These are phyloP conservation scores for Drosophila rubida DNA, from an alignment of 2,888 invertebrate species.

Conservation along the genomic window DNA sequence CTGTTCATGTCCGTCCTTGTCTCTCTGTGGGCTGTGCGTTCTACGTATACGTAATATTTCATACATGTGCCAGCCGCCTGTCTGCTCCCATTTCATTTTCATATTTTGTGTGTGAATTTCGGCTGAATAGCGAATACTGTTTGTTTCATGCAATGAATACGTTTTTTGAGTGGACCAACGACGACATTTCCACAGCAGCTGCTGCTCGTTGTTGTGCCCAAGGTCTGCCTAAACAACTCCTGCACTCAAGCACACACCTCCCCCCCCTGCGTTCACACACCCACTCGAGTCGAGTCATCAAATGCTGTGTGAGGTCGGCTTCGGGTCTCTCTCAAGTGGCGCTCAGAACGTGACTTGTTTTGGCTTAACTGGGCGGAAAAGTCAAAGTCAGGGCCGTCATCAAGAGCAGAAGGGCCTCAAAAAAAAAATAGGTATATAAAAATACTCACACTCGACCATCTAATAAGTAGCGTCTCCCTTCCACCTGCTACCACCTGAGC, in stretches of 20 bases:
- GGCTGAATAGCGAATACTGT: constrained; percentile 30
- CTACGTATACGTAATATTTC: constrained; percentile 17
- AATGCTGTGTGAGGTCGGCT: constrained; percentile 30
- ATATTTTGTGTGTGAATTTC: constrained; percentile 29
- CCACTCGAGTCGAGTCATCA: constrained; percentile 25
- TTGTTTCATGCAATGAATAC: constrained; percentile 35
- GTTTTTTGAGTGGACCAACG: constrained; percentile 15
- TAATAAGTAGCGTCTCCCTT: constrained; percentile 16
- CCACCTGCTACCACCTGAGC: constrained; percentile 16
- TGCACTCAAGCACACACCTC: constrained; percentile 42
- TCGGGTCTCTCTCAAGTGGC: constrained; percentile 39
- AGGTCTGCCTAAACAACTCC: constrained; percentile 57
- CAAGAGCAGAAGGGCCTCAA: constrained; percentile 17
- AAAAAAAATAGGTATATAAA: constrained; percentile 9
- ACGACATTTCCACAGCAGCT: constrained; percentile 3
- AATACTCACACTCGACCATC: constrained; percentile 22
- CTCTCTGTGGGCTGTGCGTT: not conserved
- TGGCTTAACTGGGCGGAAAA: constrained; percentile 37
- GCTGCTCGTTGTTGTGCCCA: constrained; percentile 34
- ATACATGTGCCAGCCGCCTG: not conserved
- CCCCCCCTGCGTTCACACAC: constrained; percentile 16
- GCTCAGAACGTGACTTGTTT: constrained; percentile 66
- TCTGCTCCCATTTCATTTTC: constrained; percentile 37
- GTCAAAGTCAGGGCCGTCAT: constrained; percentile 74
- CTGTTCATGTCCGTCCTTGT: constrained; percentile 4